Evolutionary conservation across 2,888 invertebrate genomes (phyloP), one percentile per base, ranked within the genome.

Genomic region (Eugnorisma glareosa): DNA sequence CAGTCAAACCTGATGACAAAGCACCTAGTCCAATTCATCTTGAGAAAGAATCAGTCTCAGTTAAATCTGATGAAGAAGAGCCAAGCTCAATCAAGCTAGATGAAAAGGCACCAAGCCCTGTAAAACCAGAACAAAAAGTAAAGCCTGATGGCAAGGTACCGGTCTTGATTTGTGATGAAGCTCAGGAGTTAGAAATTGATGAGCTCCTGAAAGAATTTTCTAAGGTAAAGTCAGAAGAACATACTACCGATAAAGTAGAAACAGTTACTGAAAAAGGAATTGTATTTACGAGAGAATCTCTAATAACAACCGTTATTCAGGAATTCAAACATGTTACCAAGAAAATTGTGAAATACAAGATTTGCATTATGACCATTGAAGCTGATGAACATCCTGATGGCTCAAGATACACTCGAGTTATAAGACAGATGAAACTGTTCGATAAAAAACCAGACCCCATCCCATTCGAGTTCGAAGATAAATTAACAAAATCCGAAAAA

Each of bases 241-340:
- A 77, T 35, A 76, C 57, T 24, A 77, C 68, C 37, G 24, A 59
- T 1, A 67, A 83, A 31, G 18, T 61, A 8, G 71, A 71, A 51
- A 77, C 54, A 24, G 10, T 85, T 0, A 83, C 59, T 18, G 80
- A 76, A 13, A 67, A 78, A 28, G 74, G 75, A 18, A 28, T 70
- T 0, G 13, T 40, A 0, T 80, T 83, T 13, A 24, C 2, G 1
- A 79, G 85, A 63, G 37, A 71, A 51, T 76, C 82, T 21, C 21
- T 68, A 6, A 83, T 86, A 35, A 83, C 75, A 13, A 86, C 86
- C 4, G 67, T 67, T n/a, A 74, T 83, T 66, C 79, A 79, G 35
- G 63, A 72, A 68, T 81, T 64, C 45, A 71, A 24, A 63, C 63
- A 77, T 51, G 11, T 45, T 0, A 71, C 15, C 6, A 71, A 51